phyloP scores from a whole-genome alignment of 1,140 invertebrate species.

The Drosophila littoralis region DNA sequence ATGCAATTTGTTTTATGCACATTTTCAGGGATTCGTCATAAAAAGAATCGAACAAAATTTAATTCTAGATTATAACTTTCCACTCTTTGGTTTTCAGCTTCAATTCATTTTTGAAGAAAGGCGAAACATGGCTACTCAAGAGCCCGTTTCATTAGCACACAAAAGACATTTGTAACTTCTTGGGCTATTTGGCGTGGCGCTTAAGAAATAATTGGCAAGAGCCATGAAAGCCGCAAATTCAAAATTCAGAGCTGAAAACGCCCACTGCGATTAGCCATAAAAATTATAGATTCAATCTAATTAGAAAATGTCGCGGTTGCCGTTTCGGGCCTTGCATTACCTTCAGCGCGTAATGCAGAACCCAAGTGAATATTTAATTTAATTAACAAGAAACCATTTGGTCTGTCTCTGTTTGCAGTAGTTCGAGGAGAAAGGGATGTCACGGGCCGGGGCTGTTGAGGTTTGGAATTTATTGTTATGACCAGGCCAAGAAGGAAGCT shows the following conservation, averaged over 20 bases:
- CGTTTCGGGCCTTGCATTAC: slow-evolving; percentile 14
- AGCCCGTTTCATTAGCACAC: slow-evolving; percentile 67
- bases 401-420: slow-evolving; percentile 35
- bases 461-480: slow-evolving; percentile 79
- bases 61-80: neutral
- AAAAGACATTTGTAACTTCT: slow-evolving; percentile 55
- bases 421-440: neutral
- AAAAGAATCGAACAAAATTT: too few species aligned
- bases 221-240: slow-evolving; percentile 60
- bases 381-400: slow-evolving; percentile 81
- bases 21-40: too few species aligned
- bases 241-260: slow-evolving; percentile 66
- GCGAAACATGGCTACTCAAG: neutral
- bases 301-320: slow-evolving; percentile 75
- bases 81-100: neutral
- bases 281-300: slow-evolving; percentile 84
- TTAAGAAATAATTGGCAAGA: slow-evolving; percentile 41
- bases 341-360: slow-evolving; percentile 8
- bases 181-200: slow-evolving; percentile 25
- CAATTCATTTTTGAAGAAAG: slow-evolving; percentile 49
- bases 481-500: slow-evolving; percentile 56
- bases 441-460: slow-evolving; percentile 22
- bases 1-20: too few species aligned
- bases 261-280: slow-evolving; percentile 78
- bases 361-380: slow-evolving; percentile 80